Base-by-base conservation (phyloP, 2,888 invertebrate species). In the Agrotis clavis region DNA sequence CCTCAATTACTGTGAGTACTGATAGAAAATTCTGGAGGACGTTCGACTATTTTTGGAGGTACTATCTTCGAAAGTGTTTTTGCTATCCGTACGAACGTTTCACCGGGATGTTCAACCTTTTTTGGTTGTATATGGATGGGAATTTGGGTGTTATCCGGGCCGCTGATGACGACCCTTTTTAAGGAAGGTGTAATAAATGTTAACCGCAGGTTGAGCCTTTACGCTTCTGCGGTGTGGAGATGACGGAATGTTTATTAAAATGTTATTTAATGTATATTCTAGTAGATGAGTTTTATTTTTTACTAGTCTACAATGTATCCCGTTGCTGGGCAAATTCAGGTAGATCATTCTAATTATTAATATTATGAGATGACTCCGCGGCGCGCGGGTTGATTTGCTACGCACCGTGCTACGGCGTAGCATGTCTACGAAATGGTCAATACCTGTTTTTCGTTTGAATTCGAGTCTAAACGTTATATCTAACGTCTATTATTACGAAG, bases 1-100 rank as follows among this genome's bases (percentile, higher is more conserved):
- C 57, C 64, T 81, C 81, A 72, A 69, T 74, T 68, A 79, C 72
- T 48, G 61, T 25, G 74, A 74, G 74, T 73, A 81, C 74, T 65
- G 73, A 71, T 81, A 71, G 69, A 71, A 67, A 71, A 82, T 73
- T 74, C 69, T 60, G 61, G 25, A 70, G 73, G 41, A 56, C 61
- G 25, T 63, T 64, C 61, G 56, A 60, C 56, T 82, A 82, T 80
- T 78, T 82, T 60, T 6, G 11, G 14, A 61, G 64, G 60, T 61
- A 63, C 57, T 82, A 82, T 80, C 66, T 69, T 35, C 30, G 51
- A 48, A 54, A 78, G 74, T 69, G 68, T 78, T 80, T 73, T 74
- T 80, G 65, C 59, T 78, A 66, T 73, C 82, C 35, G 60, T 80
- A 54, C 14, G 62, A 77, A 25, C 68, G 69, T 74, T 82, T 60